Percentiles rank a stretch among this genome's conserved stretches.
Evolutionary conservation across 2,888 invertebrate species (phyloP).

Genomic region (Pheosia tremula): DNA sequence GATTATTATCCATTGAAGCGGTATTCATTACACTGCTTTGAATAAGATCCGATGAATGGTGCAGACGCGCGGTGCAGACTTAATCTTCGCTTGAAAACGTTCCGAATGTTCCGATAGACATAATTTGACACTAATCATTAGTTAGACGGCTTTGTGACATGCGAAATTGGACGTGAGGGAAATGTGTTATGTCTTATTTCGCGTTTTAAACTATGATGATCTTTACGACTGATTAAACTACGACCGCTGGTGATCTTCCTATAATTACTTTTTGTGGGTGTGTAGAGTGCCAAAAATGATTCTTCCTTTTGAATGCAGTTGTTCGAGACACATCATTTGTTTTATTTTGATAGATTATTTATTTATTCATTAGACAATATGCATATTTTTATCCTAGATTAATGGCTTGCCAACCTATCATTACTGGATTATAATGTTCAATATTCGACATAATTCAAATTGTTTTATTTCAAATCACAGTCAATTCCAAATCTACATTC

Average conservation of each 20-base stretch:
- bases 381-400: no score
- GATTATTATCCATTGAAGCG: constrained; percentile 53
- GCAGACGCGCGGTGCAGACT: constrained; percentile 29
- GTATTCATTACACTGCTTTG: constrained; percentile 44
- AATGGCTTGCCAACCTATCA: no score
- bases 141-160: constrained; percentile 48
- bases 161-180: constrained; percentile 33
- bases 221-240: constrained; percentile 1
- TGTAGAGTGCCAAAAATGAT: no score
- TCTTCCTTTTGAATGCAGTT: no score
- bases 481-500: not conserved
- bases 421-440: no score
- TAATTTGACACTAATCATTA: constrained; percentile 65
- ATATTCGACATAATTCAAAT: no score
- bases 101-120: constrained; percentile 23
- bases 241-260: not conserved
- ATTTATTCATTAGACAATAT: no score
- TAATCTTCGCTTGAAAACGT: constrained; percentile 46
- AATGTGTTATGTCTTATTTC: constrained; percentile 30
- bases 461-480: no score
- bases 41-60: constrained; percentile 38
- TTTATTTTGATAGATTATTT: no score
- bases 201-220: constrained; percentile 13
- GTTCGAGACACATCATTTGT: no score
- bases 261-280: not conserved